A percentile compares a stretch with the other conserved stretches of the same genome.
phyloP scores from a whole-genome alignment of 2,113 vertebrate genomes.

The Phaethon lepturus region DNA sequence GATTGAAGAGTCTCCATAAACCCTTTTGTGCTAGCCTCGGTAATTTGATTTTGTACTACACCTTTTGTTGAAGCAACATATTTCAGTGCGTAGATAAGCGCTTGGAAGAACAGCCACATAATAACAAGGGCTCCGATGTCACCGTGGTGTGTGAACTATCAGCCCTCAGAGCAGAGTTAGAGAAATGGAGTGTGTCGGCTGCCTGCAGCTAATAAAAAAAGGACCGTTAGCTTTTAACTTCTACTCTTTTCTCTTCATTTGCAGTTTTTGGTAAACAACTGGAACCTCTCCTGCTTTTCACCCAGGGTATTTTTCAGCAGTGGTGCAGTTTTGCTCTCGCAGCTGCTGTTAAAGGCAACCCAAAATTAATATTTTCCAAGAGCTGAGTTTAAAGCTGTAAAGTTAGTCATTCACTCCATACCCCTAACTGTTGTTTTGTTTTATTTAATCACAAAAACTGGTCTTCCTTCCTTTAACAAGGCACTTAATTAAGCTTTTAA shows the following conservation, averaged over 20 bases:
- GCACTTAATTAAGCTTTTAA: slow-evolving; percentile 81
- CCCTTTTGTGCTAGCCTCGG: neutral
- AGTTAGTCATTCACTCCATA: slow-evolving; percentile 69
- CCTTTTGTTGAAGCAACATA: neutral
- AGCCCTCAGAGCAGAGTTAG: neutral
- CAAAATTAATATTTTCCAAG: slow-evolving; percentile 56
- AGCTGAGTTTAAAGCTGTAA: slow-evolving; percentile 52
- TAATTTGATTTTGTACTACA: neutral
- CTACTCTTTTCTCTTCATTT: neutral
- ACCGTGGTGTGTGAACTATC: neutral
- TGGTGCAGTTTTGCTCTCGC: neutral
- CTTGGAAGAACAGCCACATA: neutral
- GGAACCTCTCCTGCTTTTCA: neutral
- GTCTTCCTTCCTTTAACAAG: slow-evolving; percentile 74
- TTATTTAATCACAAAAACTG: slow-evolving; percentile 77
- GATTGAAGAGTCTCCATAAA: slow-evolving; percentile 18
- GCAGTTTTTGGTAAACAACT: neutral
- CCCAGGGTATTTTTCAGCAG: neutral
- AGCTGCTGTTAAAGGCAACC: slow-evolving; percentile 30
- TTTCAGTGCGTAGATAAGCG: neutral
- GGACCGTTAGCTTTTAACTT: neutral
- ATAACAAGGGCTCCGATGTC: neutral
- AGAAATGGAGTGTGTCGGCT: neutral
- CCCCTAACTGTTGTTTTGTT: slow-evolving; percentile 77
- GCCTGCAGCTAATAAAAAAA: neutral